Evolutionary conservation across 2,888 invertebrate genomes (phyloP), one percentile per base, ranked within the genome.

Genomic region (Melanargia galathea): DNA sequence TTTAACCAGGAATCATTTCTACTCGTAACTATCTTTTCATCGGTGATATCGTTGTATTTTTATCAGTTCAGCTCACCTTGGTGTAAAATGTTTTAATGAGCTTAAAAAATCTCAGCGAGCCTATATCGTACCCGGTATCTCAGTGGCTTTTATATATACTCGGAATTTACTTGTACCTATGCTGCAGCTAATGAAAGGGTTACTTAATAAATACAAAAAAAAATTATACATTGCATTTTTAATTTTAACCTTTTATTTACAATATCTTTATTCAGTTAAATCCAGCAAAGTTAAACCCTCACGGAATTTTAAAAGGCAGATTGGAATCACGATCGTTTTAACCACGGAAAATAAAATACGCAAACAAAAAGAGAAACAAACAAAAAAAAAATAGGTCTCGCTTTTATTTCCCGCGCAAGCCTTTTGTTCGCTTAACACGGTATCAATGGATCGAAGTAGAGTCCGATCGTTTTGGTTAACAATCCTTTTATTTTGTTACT

Each of bases 311-410:
- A 57, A 62, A 62, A 62, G 59, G 62, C 65, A 68, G 65, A 67
- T 62, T 66, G 64, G 64, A 62, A 66, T 58, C 60, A 58, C 62
- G 68, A 70, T 64, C 64, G 65, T 67, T 67, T 70, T 67, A 60
- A 67, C 70, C 68, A 58, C 68, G 65, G 62, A 57, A 56, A 68
- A 61, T 64, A 70, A 70, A 70, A 67, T 66, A 66, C 60, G 62
- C 40, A 59, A 65, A 59, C 60, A 65, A 68, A 68, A 65, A 20
- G 45, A 64, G 59, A 52, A 46, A 52, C 13, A 33, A 55, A 46
- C 57, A 55, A 35, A 63, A 66, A n/a, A n/a, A 67, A 63, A 60
- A 60, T 43, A 46, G 11, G 46, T 22, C 52, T 58, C 51, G 52
- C 6, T 62, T 66, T 63, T 60, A 59, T 58, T 62, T 60, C 62